Evolutionary conservation across 2,113 vertebrate species (phyloP).

Genomic region (Silurus meridionalis): DNA sequence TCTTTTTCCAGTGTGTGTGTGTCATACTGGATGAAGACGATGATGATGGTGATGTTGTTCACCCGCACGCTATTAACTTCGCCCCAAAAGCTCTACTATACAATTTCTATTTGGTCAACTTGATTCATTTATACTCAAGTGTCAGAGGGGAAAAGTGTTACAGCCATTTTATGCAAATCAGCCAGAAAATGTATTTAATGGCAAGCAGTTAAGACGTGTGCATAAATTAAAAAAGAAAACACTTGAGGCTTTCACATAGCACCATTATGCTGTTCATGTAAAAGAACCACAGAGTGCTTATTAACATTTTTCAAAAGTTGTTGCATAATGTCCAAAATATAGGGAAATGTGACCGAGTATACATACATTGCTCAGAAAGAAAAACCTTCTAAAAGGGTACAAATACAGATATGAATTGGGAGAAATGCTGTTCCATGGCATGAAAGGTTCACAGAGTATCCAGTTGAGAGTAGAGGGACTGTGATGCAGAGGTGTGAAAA

Average conservation of each 20-base stretch:
- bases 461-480: background rate
- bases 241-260: background rate
- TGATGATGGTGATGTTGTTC: background rate
- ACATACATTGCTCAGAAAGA: background rate
- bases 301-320: background rate
- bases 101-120: background rate
- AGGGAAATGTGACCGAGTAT: background rate
- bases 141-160: background rate
- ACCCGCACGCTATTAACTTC: background rate
- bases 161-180: conserved; percentile 25
- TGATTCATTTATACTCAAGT: background rate
- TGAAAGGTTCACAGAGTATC: background rate
- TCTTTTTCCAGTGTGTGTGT: background rate
- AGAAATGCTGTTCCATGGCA: background rate
- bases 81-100: background rate
- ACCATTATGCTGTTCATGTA: conserved; percentile 6
- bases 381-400: background rate
- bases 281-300: background rate
- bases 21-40: background rate
- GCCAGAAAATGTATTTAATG: background rate
- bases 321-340: background rate
- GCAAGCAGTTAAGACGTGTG: conserved; percentile 25
- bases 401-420: background rate
- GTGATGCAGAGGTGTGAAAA: no score
- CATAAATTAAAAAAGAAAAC: conserved; percentile 5